A percentile compares a stretch with the other conserved stretches of the same genome.
phyloP scores from a whole-genome alignment of 2,113 vertebrate species.

The Zapornia atra region DNA sequence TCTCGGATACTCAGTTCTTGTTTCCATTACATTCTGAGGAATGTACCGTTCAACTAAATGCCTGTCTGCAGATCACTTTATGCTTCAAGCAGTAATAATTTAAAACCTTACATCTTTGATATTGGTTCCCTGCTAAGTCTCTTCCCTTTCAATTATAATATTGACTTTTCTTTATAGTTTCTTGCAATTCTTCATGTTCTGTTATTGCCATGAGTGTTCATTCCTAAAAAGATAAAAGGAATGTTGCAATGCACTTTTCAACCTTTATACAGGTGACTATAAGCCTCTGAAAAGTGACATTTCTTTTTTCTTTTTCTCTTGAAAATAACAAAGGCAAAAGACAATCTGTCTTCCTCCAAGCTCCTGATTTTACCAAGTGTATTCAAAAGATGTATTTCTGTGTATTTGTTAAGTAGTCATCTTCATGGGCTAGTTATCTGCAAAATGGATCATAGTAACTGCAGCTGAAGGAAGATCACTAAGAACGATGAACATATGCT shows the following conservation, averaged over 20 bases:
- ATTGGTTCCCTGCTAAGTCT: neutral
- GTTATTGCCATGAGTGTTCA: neutral
- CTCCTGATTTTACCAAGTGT: neutral
- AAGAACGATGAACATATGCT: neutral
- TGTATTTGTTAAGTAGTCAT: neutral
- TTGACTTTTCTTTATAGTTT: slow-evolving; percentile 21
- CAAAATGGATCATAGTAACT: neutral
- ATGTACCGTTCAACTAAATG: slow-evolving; percentile 3
- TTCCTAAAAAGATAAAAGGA: slow-evolving; percentile 20
- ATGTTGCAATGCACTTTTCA: neutral
- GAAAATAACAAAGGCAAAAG: neutral
- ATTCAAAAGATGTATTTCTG: neutral
- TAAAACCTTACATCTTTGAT: slow-evolving; percentile 32
- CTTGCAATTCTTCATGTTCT: neutral
- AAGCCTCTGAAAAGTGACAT: neutral
- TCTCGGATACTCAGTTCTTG: slow-evolving; percentile 44
- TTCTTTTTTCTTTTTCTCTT: neutral
- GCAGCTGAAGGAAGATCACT: neutral
- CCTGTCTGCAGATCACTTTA: slow-evolving; percentile 8
- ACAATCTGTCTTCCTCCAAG: neutral
- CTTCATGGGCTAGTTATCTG: neutral
- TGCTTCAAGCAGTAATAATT: slow-evolving; percentile 55
- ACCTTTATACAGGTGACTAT: neutral
- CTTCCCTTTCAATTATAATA: slow-evolving; percentile 58
- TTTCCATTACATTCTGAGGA: slow-evolving; percentile 46